These are phyloP conservation scores for Paragorgia papillata DNA, from an alignment of 92 coral and sea anemone species.

Conservation along the genomic window DNA sequence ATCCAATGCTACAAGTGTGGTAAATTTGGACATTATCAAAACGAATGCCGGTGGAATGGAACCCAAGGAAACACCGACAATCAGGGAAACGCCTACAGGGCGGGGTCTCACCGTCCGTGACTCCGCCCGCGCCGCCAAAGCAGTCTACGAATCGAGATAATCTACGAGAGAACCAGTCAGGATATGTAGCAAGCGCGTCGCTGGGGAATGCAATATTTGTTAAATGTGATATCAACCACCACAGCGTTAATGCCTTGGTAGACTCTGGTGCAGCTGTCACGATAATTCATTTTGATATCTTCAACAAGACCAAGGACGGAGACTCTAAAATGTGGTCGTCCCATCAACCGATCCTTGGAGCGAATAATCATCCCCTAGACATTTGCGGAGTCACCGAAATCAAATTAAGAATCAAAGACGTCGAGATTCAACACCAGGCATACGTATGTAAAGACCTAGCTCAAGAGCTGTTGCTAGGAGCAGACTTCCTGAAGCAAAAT, in stretches of 20 bases:
- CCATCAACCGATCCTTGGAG: constrained; percentile 7
- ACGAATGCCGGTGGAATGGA: background rate
- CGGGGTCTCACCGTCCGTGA: background rate
- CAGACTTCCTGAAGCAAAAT: constrained; percentile 8
- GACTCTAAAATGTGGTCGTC: background rate
- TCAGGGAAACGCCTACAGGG: constrained; percentile 26
- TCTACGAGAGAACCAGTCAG: no score
- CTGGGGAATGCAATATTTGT: constrained; percentile 17
- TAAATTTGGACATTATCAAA: background rate
- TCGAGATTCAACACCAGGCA: background rate
- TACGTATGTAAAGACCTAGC: constrained; percentile 3
- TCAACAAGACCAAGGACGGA: background rate
- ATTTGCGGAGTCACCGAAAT: constrained; percentile 8
- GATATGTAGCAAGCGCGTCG: background rate
- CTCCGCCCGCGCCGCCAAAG: constrained; percentile 5
- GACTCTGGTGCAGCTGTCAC: constrained; percentile 31
- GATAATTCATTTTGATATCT: background rate
- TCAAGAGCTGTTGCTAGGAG: constrained; percentile 25
- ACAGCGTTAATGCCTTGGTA: background rate
- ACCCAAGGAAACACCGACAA: background rate
- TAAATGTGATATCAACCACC: background rate
- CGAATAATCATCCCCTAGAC: constrained; percentile 5
- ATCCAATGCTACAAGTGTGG: background rate
- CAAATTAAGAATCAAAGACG: background rate
- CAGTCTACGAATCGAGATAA: background rate